These are phyloP conservation scores for Raillietiella orientalis DNA, from an alignment of 2,888 invertebrate genomes.

Conservation along the genomic window DNA sequence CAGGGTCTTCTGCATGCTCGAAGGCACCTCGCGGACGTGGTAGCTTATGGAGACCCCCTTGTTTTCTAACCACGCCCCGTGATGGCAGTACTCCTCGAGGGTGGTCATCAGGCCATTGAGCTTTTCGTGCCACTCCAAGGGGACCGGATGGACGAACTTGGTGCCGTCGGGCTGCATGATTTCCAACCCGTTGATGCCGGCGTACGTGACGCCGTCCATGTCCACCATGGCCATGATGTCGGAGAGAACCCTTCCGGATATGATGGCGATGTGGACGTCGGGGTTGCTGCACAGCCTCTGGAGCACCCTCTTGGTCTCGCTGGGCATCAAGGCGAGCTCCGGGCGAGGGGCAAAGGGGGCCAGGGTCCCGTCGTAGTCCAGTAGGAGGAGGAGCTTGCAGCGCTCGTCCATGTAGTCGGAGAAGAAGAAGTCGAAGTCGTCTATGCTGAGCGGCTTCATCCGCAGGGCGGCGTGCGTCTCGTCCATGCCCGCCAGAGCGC, in stretches of 20 bases:
- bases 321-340: conserved; percentile 13
- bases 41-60: conserved; percentile 14
- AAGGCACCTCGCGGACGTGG: conserved; percentile 12
- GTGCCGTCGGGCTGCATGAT: conserved; percentile 15
- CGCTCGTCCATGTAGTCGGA: conserved; percentile 12
- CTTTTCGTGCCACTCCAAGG: conserved; percentile 13
- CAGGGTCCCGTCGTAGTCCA: conserved; percentile 16
- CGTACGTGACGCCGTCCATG: conserved; percentile 15
- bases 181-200: conserved; percentile 15
- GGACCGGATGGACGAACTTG: conserved; percentile 10
- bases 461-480: background rate
- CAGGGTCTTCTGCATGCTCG: background rate
- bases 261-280: conserved; percentile 14
- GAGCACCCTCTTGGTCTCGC: conserved; percentile 13
- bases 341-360: conserved; percentile 14
- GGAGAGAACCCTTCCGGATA: conserved; percentile 14
- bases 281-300: conserved; percentile 12
- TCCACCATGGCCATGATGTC: conserved; percentile 14
- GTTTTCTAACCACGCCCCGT: conserved; percentile 16
- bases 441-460: conserved; percentile 9
- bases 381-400: conserved; percentile 13
- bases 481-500: background rate
- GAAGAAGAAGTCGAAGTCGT: conserved; percentile 13
- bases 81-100: conserved; percentile 11
- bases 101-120: conserved; percentile 9